phyloP scores from a whole-genome alignment of 1,140 invertebrate genomes.

The Pseudobourletiella spinata region DNA sequence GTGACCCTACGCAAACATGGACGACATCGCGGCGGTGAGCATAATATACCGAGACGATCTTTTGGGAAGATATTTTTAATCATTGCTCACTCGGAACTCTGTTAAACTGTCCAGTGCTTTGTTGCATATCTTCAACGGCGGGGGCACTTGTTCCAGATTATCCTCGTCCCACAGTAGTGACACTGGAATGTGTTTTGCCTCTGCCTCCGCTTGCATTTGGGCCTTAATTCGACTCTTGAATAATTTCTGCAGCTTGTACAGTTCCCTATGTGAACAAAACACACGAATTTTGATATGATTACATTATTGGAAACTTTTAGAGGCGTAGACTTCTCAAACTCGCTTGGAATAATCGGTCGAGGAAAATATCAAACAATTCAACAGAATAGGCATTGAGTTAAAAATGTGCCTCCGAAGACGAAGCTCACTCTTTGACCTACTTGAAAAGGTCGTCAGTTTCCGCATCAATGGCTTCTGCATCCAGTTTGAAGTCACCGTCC shows the following conservation, averaged over 20 bases:
- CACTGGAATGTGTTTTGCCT: slow-evolving; percentile 32
- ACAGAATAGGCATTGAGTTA: no score
- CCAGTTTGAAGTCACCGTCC: slow-evolving; percentile 79
- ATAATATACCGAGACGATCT: no score
- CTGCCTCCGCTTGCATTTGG: slow-evolving; percentile 33
- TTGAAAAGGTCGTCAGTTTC: slow-evolving; percentile 61
- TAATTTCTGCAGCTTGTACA: slow-evolving; percentile 68
- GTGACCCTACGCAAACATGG: slow-evolving; percentile 51
- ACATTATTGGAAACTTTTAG: no score
- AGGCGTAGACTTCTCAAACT: no score
- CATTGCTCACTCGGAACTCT: slow-evolving; percentile 58
- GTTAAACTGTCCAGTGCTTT: slow-evolving; percentile 62
- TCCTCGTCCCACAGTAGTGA: slow-evolving; percentile 53
- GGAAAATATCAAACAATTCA: no score
- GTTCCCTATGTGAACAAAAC: slow-evolving; percentile 43
- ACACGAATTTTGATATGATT: background rate
- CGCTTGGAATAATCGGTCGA: no score
- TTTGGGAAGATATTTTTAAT: no score
- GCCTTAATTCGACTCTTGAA: slow-evolving; percentile 67
- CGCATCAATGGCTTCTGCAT: slow-evolving; percentile 59
- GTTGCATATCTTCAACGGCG: slow-evolving; percentile 63
- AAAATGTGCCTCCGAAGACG: no score
- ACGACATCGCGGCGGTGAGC: no score
- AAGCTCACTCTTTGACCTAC: no score
- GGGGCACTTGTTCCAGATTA: slow-evolving; percentile 62